phyloP scores from a whole-genome alignment of 2,797 vertebrate genomes.

The Pipistrellus nathusii region DNA sequence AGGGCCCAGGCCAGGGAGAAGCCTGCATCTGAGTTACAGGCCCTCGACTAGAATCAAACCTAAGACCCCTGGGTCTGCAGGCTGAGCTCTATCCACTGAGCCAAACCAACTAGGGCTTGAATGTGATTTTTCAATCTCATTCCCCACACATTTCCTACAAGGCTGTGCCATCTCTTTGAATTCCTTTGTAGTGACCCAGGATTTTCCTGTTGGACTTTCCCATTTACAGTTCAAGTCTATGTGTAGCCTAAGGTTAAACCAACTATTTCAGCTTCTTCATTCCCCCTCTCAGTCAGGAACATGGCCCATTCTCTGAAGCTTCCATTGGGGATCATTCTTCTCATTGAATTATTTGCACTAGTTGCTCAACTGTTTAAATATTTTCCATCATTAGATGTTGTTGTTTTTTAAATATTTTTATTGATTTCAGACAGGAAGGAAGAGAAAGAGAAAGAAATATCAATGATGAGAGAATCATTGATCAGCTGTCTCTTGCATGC shows the following conservation, averaged over 20 bases:
- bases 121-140: constrained; percentile 32
- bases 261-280: neutral
- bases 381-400: neutral
- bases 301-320: neutral
- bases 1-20: no score
- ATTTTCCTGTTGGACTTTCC: neutral
- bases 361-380: neutral
- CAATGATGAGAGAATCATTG: no score
- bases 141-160: constrained; percentile 23
- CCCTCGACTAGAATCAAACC: no score
- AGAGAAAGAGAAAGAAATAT: no score
- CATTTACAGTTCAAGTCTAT: neutral
- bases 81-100: no score
- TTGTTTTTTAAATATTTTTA: no score
- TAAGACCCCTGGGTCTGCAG: no score
- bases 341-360: neutral
- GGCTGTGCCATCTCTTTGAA: neutral
- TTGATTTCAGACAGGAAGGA: no score
- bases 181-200: constrained; percentile 5
- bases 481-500: no score
- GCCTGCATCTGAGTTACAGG: no score
- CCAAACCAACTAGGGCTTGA: neutral
- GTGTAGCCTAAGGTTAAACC: neutral
- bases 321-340: constrained; percentile 6
- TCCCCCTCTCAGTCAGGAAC: neutral